These are phyloP conservation scores for Arizona elegans DNA, from an alignment of 2,113 vertebrate species.

Conservation along the genomic window DNA sequence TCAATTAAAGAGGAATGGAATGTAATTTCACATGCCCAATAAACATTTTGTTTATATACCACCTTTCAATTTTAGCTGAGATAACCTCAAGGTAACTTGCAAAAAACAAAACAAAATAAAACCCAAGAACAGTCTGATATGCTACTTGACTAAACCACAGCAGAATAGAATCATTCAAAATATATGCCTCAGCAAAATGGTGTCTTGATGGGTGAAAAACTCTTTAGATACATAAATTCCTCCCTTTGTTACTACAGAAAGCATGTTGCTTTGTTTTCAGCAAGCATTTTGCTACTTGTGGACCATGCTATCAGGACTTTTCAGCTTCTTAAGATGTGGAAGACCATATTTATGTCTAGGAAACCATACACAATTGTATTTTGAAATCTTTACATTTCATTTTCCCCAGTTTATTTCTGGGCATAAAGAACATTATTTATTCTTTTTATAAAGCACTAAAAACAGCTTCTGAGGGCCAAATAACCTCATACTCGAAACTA, in stretches of 20 bases:
- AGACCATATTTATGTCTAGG: not conserved
- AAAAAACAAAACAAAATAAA: not conserved
- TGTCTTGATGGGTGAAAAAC: not conserved
- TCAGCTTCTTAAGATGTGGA: not conserved
- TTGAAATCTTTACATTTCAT: not conserved
- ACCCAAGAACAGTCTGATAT: not conserved
- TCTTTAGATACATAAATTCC: not conserved
- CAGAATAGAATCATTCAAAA: not conserved
- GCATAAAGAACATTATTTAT: not conserved
- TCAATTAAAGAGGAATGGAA: not conserved
- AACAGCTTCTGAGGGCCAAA: too few relatives aligned
- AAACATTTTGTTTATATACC: not conserved
- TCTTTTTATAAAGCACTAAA: not conserved
- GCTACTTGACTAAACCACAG: not conserved
- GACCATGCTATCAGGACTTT: not conserved
- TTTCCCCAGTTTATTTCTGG: not conserved
- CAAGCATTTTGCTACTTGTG: not conserved
- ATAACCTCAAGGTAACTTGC: not conserved
- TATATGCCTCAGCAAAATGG: not conserved
- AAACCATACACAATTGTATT: not conserved
- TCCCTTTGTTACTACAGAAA: not conserved
- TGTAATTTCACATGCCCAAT: not conserved
- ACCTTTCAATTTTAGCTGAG: not conserved
- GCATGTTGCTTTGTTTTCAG: not conserved
- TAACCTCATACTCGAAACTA: too few relatives aligned